Percentiles rank a stretch among this genome's conserved stretches.
These are phyloP conservation scores for Neolamprologus variostigma DNA, from an alignment of 2,113 vertebrate genomes.

Conservation along the genomic window DNA sequence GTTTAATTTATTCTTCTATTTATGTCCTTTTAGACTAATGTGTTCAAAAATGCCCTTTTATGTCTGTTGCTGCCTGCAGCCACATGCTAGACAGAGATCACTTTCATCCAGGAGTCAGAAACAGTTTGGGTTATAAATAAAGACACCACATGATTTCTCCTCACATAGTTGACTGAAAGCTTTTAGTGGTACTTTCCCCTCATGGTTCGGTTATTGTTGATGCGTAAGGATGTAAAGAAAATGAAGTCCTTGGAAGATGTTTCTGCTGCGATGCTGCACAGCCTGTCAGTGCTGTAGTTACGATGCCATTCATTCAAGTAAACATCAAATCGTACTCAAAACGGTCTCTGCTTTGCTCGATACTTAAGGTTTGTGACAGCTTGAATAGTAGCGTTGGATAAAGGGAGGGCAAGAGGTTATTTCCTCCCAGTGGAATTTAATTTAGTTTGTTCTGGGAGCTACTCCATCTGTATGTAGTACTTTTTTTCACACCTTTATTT, in stretches of 20 bases:
- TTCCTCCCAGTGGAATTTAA: not conserved
- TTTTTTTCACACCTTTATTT: not conserved
- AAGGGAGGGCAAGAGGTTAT: not conserved
- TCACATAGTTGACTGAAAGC: slow-evolving; percentile 19
- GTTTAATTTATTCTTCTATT: not conserved
- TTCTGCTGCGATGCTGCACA: not conserved
- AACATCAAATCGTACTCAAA: slow-evolving; percentile 15
- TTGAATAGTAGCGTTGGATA: not conserved
- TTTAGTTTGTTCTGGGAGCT: slow-evolving; percentile 3
- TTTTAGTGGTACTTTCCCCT: slow-evolving; percentile 33
- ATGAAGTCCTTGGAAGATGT: not conserved
- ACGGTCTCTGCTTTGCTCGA: not conserved
- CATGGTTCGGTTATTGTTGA: slow-evolving; percentile 23
- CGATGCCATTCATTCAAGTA: not conserved
- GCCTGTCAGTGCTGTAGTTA: not conserved
- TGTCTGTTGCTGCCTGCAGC: not conserved
- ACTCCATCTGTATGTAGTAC: not conserved
- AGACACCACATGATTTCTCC: not conserved
- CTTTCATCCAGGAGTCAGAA: not conserved
- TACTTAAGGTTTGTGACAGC: not conserved
- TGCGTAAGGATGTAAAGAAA: not conserved
- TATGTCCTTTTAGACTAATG: not conserved
- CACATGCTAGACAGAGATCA: not conserved
- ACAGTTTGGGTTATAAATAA: not conserved
- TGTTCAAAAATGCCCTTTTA: slow-evolving; percentile 1